Conservation (phyloP, 2,113 vertebrate genomes). For the Apodemus speciosus region DNA sequence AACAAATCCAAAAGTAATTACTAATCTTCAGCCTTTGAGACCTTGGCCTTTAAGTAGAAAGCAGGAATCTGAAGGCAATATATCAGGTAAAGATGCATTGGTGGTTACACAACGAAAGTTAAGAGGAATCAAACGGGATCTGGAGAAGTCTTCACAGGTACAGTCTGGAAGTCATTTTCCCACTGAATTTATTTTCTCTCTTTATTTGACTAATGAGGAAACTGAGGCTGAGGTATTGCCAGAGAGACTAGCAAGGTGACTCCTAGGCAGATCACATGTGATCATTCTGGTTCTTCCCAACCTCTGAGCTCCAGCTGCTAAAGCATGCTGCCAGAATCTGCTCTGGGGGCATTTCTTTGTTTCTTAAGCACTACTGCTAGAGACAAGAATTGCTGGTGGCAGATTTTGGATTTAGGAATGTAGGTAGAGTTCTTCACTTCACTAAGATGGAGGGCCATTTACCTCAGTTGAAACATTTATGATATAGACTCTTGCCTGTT, state of each 20-base stretch:
- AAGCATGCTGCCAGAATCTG: neutral
- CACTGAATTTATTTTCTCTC: neutral
- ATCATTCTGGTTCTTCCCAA: neutral
- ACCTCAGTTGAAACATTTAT: neutral
- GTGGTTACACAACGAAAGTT: neutral
- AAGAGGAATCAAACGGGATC: neutral
- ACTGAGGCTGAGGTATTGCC: constrained; percentile 9
- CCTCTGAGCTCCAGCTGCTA: neutral
- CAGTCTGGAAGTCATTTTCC: neutral
- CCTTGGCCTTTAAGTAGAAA: constrained; percentile 2
- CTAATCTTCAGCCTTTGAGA: neutral
- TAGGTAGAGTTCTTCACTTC: neutral
- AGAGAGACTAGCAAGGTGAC: neutral
- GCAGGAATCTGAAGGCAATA: neutral
- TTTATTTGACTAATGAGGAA: constrained; percentile 38
- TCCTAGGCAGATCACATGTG: neutral
- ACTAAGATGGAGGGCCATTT: neutral
- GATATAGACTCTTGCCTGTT: neutral
- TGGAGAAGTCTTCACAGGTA: neutral
- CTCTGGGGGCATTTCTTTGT: neutral
- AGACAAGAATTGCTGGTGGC: neutral
- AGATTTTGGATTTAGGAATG: neutral
- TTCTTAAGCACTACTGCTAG: neutral
- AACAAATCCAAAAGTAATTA: constrained; percentile 19
- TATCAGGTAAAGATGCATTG: neutral